phyloP scores from a whole-genome alignment of 2,888 invertebrate genomes.

The Carterocephalus palaemon region DNA sequence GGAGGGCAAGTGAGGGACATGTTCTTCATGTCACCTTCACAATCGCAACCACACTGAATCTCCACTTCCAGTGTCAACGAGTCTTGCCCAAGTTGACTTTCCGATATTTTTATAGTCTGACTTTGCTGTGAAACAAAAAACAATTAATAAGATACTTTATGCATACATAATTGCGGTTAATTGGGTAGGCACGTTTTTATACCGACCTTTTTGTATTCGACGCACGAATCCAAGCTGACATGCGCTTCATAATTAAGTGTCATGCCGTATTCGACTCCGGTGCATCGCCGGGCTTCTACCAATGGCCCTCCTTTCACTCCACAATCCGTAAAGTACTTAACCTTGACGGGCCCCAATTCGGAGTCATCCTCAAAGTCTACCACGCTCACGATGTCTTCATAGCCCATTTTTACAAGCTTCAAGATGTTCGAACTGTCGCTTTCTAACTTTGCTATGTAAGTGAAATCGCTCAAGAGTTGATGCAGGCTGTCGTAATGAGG shows the following conservation, averaged over 20 bases:
- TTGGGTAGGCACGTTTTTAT: constrained; percentile 15
- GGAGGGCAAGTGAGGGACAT: constrained; percentile 57
- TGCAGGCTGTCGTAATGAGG: constrained; percentile 84
- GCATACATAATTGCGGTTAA: constrained; percentile 19
- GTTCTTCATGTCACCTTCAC: constrained; percentile 58
- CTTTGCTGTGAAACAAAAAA: constrained; percentile 41
- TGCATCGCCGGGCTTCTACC: constrained; percentile 77
- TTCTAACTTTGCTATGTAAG: constrained; percentile 87
- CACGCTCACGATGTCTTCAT: constrained; percentile 85
- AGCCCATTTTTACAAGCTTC: constrained; percentile 88
- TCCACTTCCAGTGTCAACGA: constrained; percentile 84
- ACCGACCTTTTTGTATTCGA: constrained; percentile 67
- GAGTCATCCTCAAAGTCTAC: constrained; percentile 80
- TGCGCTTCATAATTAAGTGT: constrained; percentile 82
- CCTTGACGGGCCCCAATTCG: constrained; percentile 78
- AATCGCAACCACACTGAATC: constrained; percentile 86
- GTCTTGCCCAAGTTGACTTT: constrained; percentile 86
- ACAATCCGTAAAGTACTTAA: constrained; percentile 87
- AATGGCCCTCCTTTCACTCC: constrained; percentile 69
- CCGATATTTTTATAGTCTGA: constrained; percentile 82
- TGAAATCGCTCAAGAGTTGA: constrained; percentile 83
- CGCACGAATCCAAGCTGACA: constrained; percentile 78
- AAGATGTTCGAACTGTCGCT: constrained; percentile 92
- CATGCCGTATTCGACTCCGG: constrained; percentile 80
- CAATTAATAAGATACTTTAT: constrained; percentile 2